Percentiles rank a stretch among this genome's conserved stretches.
These are phyloP conservation scores for Alcedo quadribrachys DNA, from an alignment of 2,797 vertebrate genomes.

Conservation along the genomic window DNA sequence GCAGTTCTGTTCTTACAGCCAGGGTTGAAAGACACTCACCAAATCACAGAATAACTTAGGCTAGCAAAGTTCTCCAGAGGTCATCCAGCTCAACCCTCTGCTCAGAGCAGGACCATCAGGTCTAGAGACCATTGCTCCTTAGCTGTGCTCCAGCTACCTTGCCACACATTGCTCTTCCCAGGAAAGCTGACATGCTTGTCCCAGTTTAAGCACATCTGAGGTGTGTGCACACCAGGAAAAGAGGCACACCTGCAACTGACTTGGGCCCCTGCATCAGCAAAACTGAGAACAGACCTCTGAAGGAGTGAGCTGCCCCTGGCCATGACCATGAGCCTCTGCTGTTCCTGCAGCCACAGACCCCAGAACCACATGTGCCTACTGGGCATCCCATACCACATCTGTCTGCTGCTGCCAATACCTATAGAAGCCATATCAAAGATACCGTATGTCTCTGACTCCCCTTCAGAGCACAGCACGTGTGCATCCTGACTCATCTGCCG, in stretches of 20 bases:
- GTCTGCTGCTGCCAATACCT: not conserved
- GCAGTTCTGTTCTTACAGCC: not conserved
- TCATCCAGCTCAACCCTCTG: not conserved
- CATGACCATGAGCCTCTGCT: fast-evolving
- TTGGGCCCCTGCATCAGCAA: not conserved
- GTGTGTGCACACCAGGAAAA: not conserved
- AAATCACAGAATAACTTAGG: not conserved
- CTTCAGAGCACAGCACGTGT: not conserved
- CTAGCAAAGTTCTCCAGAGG: not conserved
- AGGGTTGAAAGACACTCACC: not conserved
- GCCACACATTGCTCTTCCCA: not conserved
- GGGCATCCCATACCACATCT: fast-evolving
- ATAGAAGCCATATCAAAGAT: fast-evolving
- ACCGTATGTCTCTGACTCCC: fast-evolving
- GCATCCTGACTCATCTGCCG: fast-evolving
- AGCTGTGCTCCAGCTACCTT: not conserved
- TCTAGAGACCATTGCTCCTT: not conserved
- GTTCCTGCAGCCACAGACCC: not conserved
- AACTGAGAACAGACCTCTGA: not conserved
- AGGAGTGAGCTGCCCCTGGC: fast-evolving
- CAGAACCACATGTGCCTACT: fast-evolving
- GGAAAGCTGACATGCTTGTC: not conserved
- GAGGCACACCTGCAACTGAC: not conserved
- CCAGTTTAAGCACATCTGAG: not conserved
- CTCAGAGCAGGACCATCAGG: not conserved